A percentile compares a stretch with the other conserved stretches of the same genome.
Conservation (phyloP, 2,797 vertebrate species). For the Scolopax bukidnonensis region DNA sequence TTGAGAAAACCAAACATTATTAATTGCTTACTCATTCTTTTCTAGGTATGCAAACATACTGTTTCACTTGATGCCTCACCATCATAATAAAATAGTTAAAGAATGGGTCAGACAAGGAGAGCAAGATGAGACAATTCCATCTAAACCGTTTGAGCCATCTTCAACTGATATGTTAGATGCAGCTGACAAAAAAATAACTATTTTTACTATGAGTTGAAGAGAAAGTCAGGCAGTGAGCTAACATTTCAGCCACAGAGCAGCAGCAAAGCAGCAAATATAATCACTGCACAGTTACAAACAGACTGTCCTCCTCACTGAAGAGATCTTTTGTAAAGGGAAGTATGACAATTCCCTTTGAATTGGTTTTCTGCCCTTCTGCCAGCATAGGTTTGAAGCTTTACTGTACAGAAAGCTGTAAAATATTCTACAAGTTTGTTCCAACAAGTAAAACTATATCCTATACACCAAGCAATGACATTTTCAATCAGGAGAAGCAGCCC, state of each 20-base stretch:
- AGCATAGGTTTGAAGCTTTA: not conserved
- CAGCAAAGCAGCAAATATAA: not conserved
- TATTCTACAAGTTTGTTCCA: not conserved
- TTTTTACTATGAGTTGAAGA: not conserved
- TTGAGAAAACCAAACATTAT: not conserved
- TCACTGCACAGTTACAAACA: not conserved
- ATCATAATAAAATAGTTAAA: not conserved
- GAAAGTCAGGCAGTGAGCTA: not conserved
- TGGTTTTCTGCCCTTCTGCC: not conserved
- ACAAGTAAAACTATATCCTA: not conserved
- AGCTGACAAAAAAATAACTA: not conserved
- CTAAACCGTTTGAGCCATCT: not conserved
- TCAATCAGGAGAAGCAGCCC: not conserved
- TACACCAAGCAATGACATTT: not conserved
- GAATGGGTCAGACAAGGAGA: not conserved
- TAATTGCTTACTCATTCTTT: not conserved
- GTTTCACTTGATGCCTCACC: not conserved
- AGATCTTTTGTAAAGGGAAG: not conserved
- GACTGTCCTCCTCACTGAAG: not conserved
- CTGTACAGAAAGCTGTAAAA: not conserved
- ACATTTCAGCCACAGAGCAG: not conserved
- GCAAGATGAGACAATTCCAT: not conserved
- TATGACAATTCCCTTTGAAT: not conserved
- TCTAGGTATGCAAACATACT: not conserved
- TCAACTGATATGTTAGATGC: not conserved